phyloP scores from a whole-genome alignment of 2,113 vertebrate genomes.

The Callipepla californica region DNA sequence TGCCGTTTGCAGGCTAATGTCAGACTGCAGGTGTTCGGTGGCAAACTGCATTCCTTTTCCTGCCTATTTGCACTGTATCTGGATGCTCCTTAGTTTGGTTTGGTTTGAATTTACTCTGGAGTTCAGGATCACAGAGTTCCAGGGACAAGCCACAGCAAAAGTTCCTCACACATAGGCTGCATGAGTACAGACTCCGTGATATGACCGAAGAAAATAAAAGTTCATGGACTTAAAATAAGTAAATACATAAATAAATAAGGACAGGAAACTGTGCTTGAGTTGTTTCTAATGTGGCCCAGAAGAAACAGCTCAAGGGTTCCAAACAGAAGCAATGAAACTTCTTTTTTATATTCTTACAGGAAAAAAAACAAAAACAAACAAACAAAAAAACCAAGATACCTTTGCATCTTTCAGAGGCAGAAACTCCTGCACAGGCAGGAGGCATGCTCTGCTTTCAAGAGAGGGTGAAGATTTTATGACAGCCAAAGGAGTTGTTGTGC shows the following conservation, averaged over 20 bases:
- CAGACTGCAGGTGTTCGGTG: not conserved
- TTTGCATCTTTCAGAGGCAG: not conserved
- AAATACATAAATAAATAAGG: not conserved
- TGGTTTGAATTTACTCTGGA: not conserved
- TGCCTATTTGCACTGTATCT: accelerated
- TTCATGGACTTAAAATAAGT: not conserved
- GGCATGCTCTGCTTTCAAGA: not conserved
- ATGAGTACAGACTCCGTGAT: not conserved
- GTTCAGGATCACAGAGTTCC: not conserved
- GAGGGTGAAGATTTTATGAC: not conserved
- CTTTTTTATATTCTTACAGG: not conserved
- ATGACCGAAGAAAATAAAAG: not conserved
- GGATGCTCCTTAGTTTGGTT: not conserved
- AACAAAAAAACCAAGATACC: not conserved
- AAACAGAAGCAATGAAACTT: not conserved
- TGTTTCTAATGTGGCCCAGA: not conserved
- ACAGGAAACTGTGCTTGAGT: not conserved
- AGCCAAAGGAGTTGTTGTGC: not conserved
- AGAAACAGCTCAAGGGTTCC: not conserved
- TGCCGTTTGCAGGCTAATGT: not conserved
- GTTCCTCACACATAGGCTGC: not conserved
- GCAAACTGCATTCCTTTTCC: not conserved
- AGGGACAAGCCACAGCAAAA: not conserved
- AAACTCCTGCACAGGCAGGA: not conserved
- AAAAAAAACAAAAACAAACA: not conserved